A percentile compares a stretch with the other conserved stretches of the same genome.
phyloP scores from a whole-genome alignment of 2,888 invertebrate species.

The Darwinula stevensoni region DNA sequence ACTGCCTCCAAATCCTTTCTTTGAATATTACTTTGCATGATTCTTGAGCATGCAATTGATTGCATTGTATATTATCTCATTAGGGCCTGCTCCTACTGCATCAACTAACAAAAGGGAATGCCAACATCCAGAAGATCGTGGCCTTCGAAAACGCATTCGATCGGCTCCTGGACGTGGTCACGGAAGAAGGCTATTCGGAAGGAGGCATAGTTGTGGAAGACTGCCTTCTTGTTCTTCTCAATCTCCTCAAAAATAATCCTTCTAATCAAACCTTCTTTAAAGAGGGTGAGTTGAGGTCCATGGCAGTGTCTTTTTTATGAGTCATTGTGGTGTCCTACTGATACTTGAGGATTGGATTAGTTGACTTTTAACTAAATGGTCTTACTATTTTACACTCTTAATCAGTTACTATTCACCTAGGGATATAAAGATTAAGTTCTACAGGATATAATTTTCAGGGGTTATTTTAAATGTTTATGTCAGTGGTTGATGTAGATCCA shows the following conservation, averaged over 20 bases:
- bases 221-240: slow-evolving; percentile 68
- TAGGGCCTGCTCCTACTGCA: slow-evolving; percentile 55
- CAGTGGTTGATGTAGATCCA: no score
- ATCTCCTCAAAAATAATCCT: slow-evolving; percentile 71
- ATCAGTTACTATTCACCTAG: no score
- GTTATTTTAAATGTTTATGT: no score
- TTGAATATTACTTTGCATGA: slow-evolving; percentile 4
- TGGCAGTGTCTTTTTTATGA: no score
- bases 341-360: no score
- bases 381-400: no score
- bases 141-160: slow-evolving; percentile 98
- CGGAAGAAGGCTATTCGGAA: slow-evolving; percentile 65
- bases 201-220: slow-evolving; percentile 97
- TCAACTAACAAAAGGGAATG: slow-evolving; percentile 73
- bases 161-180: slow-evolving; percentile 67
- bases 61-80: slow-evolving; percentile 7
- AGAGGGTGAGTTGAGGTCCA: slow-evolving; percentile 29
- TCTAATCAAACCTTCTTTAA: slow-evolving; percentile 97
- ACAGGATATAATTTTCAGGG: no score
- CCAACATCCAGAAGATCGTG: slow-evolving; percentile 93
- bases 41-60: background rate
- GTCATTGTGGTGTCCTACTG: no score
- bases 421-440: no score
- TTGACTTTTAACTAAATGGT: no score
- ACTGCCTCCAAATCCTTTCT: no score